Percentiles rank a stretch among this genome's conserved stretches.
These are phyloP conservation scores for Sphenopsis melanotis DNA, from an alignment of 2,797 vertebrate genomes.

Conservation along the genomic window DNA sequence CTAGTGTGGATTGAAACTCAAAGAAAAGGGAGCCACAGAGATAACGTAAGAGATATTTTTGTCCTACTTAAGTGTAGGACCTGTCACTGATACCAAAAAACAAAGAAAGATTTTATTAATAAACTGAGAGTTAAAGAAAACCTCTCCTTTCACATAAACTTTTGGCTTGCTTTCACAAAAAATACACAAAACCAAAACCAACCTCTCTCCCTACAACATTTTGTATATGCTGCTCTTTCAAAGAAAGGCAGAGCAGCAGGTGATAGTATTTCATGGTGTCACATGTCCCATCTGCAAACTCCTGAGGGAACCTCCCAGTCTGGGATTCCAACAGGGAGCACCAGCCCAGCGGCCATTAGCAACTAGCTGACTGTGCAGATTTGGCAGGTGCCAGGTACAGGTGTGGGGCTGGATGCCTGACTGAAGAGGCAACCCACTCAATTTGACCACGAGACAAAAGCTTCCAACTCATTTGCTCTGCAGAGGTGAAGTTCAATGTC, in stretches of 20 bases:
- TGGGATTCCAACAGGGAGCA: background rate
- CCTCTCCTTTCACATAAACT: background rate
- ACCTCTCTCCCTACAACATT: background rate
- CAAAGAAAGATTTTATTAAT: background rate
- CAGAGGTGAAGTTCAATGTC: background rate
- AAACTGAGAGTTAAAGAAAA: background rate
- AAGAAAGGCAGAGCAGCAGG: background rate
- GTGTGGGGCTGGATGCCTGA: background rate
- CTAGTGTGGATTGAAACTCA: background rate
- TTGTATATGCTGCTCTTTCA: background rate
- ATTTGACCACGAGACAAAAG: background rate
- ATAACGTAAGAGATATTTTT: background rate
- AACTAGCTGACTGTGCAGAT: background rate
- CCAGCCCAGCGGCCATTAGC: background rate
- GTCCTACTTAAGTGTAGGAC: background rate
- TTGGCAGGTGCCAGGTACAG: background rate
- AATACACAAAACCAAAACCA: background rate
- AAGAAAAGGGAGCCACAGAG: background rate
- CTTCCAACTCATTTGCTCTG: background rate
- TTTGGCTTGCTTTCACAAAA: background rate
- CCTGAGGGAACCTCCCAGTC: background rate
- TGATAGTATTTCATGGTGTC: background rate
- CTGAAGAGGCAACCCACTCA: background rate
- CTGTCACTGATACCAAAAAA: background rate
- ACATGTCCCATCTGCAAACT: background rate